These are phyloP conservation scores for Criorhina ranunculi DNA, from an alignment of 2,888 invertebrate species.

Conservation along the genomic window DNA sequence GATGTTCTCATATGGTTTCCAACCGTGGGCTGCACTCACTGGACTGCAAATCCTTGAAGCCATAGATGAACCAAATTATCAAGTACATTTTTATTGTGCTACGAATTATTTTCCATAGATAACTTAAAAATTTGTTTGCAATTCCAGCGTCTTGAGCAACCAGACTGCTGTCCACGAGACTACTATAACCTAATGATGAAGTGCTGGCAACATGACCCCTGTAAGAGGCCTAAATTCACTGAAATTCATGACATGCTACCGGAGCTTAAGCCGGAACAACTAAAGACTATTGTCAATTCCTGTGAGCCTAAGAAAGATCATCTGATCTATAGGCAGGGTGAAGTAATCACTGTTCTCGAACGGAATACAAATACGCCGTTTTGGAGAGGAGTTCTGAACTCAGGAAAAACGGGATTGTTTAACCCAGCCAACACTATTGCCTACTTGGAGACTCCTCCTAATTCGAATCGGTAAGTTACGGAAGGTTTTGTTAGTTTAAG, in stretches of 20 bases:
- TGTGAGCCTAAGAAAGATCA: conserved; percentile 88
- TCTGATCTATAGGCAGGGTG: conserved; percentile 93
- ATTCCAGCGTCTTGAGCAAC: conserved; percentile 92
- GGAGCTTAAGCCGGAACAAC: conserved; percentile 95
- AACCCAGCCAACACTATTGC: conserved; percentile 95
- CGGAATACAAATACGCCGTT: conserved; percentile 89
- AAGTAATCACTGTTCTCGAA: conserved; percentile 96
- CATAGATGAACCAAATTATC: conserved; percentile 96
- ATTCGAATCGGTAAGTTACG: conserved; percentile 80
- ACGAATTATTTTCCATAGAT: neutral
- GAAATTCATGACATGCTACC: conserved; percentile 92
- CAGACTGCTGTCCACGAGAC: conserved; percentile 97
- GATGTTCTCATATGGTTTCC: conserved; percentile 99
- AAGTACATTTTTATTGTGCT: conserved; percentile 84
- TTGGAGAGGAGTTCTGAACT: conserved; percentile 96
- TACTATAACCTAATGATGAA: conserved; percentile 96
- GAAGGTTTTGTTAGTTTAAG: no score
- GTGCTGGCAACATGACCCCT: conserved; percentile 98
- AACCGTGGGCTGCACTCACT: conserved; percentile 98
- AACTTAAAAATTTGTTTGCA: conserved; percentile 13
- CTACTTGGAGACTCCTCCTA: conserved; percentile 88
- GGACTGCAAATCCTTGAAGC: conserved; percentile 97
- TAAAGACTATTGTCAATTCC: conserved; percentile 89
- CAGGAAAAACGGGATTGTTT: conserved; percentile 96
- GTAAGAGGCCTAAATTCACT: conserved; percentile 94